Percentiles rank a stretch among this genome's conserved stretches.
phyloP scores from a whole-genome alignment of 2,113 vertebrate species.

The Lutjanus erythropterus region DNA sequence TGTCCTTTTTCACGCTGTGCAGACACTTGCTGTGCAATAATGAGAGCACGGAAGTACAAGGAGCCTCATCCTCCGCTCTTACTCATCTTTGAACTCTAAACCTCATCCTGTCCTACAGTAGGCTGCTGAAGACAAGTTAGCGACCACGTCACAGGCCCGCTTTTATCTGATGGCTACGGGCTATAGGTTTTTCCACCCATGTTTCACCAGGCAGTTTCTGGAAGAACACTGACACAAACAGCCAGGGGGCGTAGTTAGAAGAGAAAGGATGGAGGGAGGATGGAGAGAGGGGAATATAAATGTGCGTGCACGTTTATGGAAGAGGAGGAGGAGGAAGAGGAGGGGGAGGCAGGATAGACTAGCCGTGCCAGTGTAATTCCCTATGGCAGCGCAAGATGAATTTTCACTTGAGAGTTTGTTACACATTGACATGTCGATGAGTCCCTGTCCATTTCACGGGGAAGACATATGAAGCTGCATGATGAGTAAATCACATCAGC shows the following conservation, averaged over 20 bases:
- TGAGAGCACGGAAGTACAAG: constrained; percentile 5
- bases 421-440: neutral
- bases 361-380: constrained; percentile 11
- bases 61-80: neutral
- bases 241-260: constrained; percentile 49
- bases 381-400: constrained; percentile 16
- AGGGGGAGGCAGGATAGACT: neutral
- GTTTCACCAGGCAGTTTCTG: constrained; percentile 43
- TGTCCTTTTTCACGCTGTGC: neutral
- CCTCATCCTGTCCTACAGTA: neutral
- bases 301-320: constrained; percentile 13
- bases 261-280: constrained; percentile 27
- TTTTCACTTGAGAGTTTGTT: constrained; percentile 33
- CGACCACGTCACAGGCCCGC: constrained; percentile 12
- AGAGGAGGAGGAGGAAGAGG: neutral
- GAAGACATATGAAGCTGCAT: constrained; percentile 30
- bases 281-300: neutral
- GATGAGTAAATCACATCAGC: constrained; percentile 39
- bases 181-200: constrained; percentile 39
- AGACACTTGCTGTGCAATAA: constrained; percentile 27
- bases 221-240: constrained; percentile 54
- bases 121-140: neutral
- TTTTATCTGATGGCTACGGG: constrained; percentile 47
- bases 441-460: constrained; percentile 16
- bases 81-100: constrained; percentile 11